A percentile compares a stretch with the other conserved stretches of the same genome.
Conservation (phyloP, 2,888 invertebrate species). For the Thelaira solivaga region DNA sequence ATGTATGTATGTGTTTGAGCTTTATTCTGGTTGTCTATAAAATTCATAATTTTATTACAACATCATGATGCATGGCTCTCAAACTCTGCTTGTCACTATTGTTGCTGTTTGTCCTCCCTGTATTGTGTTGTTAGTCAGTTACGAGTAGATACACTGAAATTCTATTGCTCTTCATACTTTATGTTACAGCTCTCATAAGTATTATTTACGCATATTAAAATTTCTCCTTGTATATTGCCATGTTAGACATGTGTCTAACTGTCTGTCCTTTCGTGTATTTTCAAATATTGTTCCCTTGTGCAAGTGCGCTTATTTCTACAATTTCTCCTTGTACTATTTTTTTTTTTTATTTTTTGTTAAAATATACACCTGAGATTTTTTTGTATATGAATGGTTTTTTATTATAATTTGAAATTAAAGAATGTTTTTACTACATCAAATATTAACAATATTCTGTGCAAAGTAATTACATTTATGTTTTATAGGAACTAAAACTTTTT, state of each 20-base stretch:
- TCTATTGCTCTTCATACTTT: constrained; percentile 35
- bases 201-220: constrained; percentile 62
- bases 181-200: constrained; percentile 56
- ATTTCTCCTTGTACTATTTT: too few species aligned
- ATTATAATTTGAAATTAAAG: constrained; percentile 25
- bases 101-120: not conserved
- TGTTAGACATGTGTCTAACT: constrained; percentile 53
- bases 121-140: not conserved
- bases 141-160: not conserved
- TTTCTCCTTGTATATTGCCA: constrained; percentile 52
- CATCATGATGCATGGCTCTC: constrained; percentile 43
- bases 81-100: not conserved
- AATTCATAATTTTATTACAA: constrained; percentile 63
- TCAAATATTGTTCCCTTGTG: not conserved
- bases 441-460: constrained; percentile 20
- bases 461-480: constrained; percentile 30
- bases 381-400: constrained; percentile 15
- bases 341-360: constrained; percentile 7
- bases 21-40: constrained; percentile 32
- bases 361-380: constrained; percentile 60
- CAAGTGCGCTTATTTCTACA: not conserved
- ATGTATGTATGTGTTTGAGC: not conserved
- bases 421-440: constrained; percentile 42
- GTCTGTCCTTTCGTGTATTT: not conserved
- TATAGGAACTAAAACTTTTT: not conserved